A percentile compares a stretch with the other conserved stretches of the same genome.
Evolutionary conservation across 2,797 vertebrate species (phyloP).

Genomic region (Eulemur coronatus): DNA sequence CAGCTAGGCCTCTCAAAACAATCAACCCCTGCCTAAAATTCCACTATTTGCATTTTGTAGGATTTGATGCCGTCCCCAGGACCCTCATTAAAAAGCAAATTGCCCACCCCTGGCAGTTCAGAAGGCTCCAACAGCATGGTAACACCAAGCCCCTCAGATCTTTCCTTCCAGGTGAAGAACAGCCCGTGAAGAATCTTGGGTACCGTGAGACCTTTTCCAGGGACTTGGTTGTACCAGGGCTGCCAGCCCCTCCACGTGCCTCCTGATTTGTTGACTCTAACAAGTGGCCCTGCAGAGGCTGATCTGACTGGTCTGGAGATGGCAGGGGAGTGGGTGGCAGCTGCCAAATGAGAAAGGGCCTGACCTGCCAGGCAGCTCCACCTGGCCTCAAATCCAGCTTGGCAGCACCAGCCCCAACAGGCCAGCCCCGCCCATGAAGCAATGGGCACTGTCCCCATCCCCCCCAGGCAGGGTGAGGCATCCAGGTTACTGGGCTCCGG

Average conservation of each 20-base stretch:
- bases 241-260: neutral
- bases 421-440: constrained; percentile 7
- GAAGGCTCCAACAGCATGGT: neutral
- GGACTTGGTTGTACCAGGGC: neutral
- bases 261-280: neutral
- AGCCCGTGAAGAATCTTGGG: neutral
- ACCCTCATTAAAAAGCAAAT: neutral
- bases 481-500: neutral
- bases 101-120: neutral
- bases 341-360: constrained; percentile 21
- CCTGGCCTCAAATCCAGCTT: constrained; percentile 63
- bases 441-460: neutral
- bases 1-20: neutral
- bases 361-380: constrained; percentile 34
- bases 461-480: neutral
- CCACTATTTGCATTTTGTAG: neutral
- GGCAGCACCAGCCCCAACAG: constrained; percentile 33
- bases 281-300: neutral
- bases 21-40: neutral
- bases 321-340: neutral
- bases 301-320: constrained; percentile 47
- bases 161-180: neutral
- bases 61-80: neutral
- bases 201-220: neutral
- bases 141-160: neutral